Base-by-base conservation (phyloP, 2,797 vertebrate genomes). In the Malacoraja senta region DNA sequence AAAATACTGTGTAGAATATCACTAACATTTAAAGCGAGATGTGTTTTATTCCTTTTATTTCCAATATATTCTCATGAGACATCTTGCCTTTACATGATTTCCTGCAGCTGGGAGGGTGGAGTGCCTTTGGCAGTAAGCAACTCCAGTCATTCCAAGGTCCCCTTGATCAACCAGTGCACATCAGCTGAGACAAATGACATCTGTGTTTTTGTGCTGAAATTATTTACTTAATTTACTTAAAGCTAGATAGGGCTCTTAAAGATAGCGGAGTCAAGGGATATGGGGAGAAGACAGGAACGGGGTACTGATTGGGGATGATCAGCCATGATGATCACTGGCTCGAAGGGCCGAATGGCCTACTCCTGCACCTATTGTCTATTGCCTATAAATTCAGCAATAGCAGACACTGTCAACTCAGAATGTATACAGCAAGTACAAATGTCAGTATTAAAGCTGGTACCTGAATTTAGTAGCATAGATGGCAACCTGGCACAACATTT, bases 31-130 rank as follows among this genome's bases (percentile, higher is more conserved):
- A 88, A 88, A 63, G 15, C 35, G 15, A 86, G 19, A 68, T 8
- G n/a, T 88, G 84, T 21, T 68, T 68, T 88, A 8, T 68, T 88
- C 68, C 61, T 68, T 88, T 88, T 88, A 32, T 65, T 8, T 88
- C 84, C 84, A 88, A 63, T 88, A 21, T 88, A 68, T 88, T 35
- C 63, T 8, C 63, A 88, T 2, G 84, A 19, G 15, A 32, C 63
- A 88, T 68, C 63, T 68, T 88, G 83, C 58, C 61, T 86, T 29
- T 65, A n/a, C 63, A 35, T 68, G 84, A 88, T 88, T 88, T 88
- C 84, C 84, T 88, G 84, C 84, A 88, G 84, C 84, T 68, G 63
- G 84, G 17, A 88, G 84, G 84, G 84, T 88, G 84, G 63, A 68
- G 84, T 68, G 63, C 84, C 17, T 88, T 17, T 35, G n/a, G 61